phyloP scores from a whole-genome alignment of 2,888 invertebrate species.

The Drosophila tanythrix region DNA sequence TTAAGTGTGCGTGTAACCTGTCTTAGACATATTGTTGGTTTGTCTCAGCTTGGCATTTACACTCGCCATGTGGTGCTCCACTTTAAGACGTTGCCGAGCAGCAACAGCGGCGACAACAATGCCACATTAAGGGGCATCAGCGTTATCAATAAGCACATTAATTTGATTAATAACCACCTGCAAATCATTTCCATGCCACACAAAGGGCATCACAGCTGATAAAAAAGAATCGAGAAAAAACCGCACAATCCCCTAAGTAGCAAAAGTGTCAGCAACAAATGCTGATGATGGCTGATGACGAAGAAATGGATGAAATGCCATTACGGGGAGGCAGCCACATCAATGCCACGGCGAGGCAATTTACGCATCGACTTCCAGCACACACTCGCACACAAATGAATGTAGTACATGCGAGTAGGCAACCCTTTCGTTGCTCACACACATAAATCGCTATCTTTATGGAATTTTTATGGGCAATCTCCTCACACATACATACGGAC shows the following conservation, averaged over 20 bases:
- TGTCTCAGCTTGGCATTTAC: conserved; percentile 31
- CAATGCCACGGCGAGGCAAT: conserved; percentile 64
- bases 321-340: conserved; percentile 70
- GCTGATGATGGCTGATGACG: conserved; percentile 71
- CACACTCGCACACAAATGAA: conserved; percentile 8
- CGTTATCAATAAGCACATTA: conserved; percentile 81
- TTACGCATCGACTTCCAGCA: conserved; percentile 69
- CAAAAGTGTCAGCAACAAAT: conserved; percentile 77
- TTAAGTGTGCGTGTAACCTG: conserved; percentile 54
- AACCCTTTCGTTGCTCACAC: conserved; percentile 68
- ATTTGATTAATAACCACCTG: conserved; percentile 84
- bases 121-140: conserved; percentile 60
- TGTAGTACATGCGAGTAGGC: conserved; percentile 46
- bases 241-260: conserved; percentile 67
- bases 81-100: conserved; percentile 18
- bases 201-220: conserved; percentile 64
- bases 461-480: conserved; percentile 84
- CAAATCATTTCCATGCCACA: conserved; percentile 82
- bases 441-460: conserved; percentile 83
- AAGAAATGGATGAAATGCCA: conserved; percentile 68
- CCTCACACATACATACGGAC: conserved; percentile 74
- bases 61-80: conserved; percentile 19
- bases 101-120: conserved; percentile 34
- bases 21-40: conserved; percentile 25
- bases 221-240: conserved; percentile 39